Conservation (phyloP, 2,113 vertebrate genomes). For the Aleadryas rufinucha region DNA sequence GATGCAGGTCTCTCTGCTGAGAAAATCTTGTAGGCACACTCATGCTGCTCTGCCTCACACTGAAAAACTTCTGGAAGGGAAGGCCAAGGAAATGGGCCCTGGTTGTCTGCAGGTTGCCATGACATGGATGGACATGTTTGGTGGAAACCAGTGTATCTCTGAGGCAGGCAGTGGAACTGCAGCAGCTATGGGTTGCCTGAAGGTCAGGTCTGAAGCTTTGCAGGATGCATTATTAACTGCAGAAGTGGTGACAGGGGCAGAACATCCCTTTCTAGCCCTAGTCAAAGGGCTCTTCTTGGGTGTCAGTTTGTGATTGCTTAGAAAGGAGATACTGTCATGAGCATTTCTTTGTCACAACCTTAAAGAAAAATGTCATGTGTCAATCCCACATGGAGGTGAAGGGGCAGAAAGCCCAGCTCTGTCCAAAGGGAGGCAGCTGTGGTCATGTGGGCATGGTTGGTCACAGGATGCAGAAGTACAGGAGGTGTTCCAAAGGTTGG, state of each 20-base stretch:
- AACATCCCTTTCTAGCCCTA: not conserved
- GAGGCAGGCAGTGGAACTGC: not conserved
- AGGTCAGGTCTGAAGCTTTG: not conserved
- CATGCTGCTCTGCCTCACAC: not conserved
- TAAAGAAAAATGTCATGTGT: not conserved
- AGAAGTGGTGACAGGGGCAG: accelerated
- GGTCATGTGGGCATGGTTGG: accelerated
- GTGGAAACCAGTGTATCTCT: not conserved
- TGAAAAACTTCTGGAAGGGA: not conserved
- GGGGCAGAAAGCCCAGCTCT: not conserved
- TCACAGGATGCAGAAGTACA: not conserved
- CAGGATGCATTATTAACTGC: not conserved
- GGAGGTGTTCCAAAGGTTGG: not conserved
- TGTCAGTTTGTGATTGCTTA: not conserved
- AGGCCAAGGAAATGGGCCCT: not conserved
- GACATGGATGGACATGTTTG: not conserved
- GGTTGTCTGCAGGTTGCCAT: not conserved
- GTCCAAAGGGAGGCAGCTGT: not conserved
- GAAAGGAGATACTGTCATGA: not conserved
- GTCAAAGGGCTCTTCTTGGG: not conserved
- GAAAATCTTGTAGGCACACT: not conserved
- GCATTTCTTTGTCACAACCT: not conserved
- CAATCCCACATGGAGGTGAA: not conserved
- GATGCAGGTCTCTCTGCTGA: not conserved
- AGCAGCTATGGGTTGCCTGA: accelerated